Base-by-base conservation (phyloP, 2,113 vertebrate genomes). In the Sturnira hondurensis region DNA sequence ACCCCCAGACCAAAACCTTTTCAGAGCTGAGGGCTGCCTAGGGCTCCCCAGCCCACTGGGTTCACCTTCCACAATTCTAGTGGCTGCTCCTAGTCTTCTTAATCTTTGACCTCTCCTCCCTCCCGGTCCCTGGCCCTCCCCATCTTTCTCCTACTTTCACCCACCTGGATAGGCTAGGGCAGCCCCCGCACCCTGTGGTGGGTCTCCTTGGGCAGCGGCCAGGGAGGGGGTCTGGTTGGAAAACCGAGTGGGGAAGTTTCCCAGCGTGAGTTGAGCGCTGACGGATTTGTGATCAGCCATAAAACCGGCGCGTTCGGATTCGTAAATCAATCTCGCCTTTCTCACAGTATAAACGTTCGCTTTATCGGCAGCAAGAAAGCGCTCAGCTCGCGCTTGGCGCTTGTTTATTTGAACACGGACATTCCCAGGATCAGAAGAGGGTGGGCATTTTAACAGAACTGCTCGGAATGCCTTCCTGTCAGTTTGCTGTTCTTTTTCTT, bases 241-340 rank as follows among this genome's bases (percentile, higher is more conserved):
- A 95, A 96, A 84, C 43, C 68, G 54, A 95, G 97, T 96, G 93
- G 97, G 97, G 98, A 98, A 98, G 97, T 97, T 98, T 98, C 98
- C 97, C 97, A 97, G 98, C 89, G 73, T 97, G 98, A 97, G 95
- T 96, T 95, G 97, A 97, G 96, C 97, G 96, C 96, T 99, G 99
- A 99, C 98, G 99, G 99, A 99, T 99, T 99, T 99, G 99, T 98
- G 99, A 99, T 98, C 98, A 83, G 96, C 99, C 98, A 98, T 99
- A 99, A 99, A 99, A 98, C 96, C 97, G 94, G 97, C 97, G 98
- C 98, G 98, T 98, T 98, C 98, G 95, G 98, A 98, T 99, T 95
- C 96, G 98, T 99, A 99, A 99, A 99, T 99, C 99, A 99, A 99
- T 99, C 99, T 98, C 88, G 86, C 90, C 97, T 97, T 96, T 97